These are phyloP conservation scores for Trichonephila clavata DNA, from an alignment of 1,140 invertebrate genomes.

Conservation along the genomic window DNA sequence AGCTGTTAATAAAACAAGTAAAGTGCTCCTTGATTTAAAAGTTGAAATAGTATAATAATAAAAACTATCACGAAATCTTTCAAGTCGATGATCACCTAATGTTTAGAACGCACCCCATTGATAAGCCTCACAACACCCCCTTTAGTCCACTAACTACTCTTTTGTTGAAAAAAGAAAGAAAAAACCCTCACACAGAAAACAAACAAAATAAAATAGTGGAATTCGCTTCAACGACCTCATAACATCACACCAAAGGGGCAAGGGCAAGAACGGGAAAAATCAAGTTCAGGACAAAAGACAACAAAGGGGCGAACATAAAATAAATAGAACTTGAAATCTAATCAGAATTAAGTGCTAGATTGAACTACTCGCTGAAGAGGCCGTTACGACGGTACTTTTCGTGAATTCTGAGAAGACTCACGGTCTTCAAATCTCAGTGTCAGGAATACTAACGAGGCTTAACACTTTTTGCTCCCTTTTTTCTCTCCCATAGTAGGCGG, in stretches of 20 bases:
- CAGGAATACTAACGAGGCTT: conserved; percentile 59
- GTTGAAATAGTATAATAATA: too few relatives aligned
- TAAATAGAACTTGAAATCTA: conserved; percentile 73
- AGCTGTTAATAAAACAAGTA: too few relatives aligned
- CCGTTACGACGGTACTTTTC: conserved; percentile 45
- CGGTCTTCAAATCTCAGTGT: conserved; percentile 68
- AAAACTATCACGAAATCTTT: too few relatives aligned
- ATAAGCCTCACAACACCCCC: too few relatives aligned
- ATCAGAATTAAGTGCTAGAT: conserved; percentile 67
- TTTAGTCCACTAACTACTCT: too few relatives aligned
- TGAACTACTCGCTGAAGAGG: conserved; percentile 53
- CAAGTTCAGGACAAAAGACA: conserved; percentile 47
- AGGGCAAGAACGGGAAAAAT: background rate
- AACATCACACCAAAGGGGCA: background rate
- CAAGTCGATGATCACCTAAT: too few relatives aligned
- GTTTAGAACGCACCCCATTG: too few relatives aligned
- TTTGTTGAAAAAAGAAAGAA: too few relatives aligned
- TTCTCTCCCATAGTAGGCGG: background rate
- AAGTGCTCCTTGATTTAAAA: too few relatives aligned
- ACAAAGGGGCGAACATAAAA: conserved; percentile 47
- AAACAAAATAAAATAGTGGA: background rate
- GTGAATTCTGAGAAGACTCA: conserved; percentile 54
- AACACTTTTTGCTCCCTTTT: conserved; percentile 45
- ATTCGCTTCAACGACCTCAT: background rate
- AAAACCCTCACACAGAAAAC: too few relatives aligned